These are phyloP conservation scores for Takifugu rubripes DNA, from an alignment of 2,797 vertebrate species.

Conservation along the genomic window DNA sequence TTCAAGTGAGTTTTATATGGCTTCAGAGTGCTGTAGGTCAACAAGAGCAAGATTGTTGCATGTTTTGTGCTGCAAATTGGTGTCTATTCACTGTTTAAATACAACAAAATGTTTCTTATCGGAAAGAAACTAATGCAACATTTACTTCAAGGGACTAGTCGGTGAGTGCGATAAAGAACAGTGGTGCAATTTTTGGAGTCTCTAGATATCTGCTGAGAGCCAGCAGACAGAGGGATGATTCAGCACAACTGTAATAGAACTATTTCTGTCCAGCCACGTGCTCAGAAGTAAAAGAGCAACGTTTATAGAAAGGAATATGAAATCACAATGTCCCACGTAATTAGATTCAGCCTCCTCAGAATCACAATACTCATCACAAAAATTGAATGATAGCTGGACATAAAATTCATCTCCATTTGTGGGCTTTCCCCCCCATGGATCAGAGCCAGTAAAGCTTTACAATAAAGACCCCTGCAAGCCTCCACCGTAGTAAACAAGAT, in stretches of 20 bases:
- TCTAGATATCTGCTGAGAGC: slow-evolving; percentile 21
- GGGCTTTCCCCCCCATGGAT: slow-evolving; percentile 40
- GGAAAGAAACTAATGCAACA: not conserved
- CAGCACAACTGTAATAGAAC: slow-evolving; percentile 31
- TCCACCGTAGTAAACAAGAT: slow-evolving; percentile 6
- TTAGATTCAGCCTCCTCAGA: slow-evolving; percentile 31
- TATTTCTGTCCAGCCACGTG: slow-evolving; percentile 33
- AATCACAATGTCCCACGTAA: slow-evolving; percentile 34
- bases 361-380: slow-evolving; percentile 51
- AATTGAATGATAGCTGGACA: slow-evolving; percentile 57
- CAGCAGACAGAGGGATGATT: slow-evolving; percentile 19
- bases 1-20: too few relatives aligned
- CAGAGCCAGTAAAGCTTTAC: slow-evolving; percentile 38
- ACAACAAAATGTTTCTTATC: not conserved
- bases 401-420: slow-evolving; percentile 59
- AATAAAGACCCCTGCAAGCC: slow-evolving; percentile 36
- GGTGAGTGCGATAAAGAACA: not conserved
- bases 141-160: not conserved
- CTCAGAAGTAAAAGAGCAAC: slow-evolving; percentile 24
- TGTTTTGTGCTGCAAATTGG: too few relatives aligned
- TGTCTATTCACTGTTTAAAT: too few relatives aligned
- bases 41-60: too few relatives aligned
- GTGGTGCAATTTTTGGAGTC: not conserved
- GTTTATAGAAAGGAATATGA: slow-evolving; percentile 32
- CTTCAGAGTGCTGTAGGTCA: too few relatives aligned